Evolutionary conservation across 2,797 vertebrate species (phyloP).

Genomic region (Poeciliopsis turneri): DNA sequence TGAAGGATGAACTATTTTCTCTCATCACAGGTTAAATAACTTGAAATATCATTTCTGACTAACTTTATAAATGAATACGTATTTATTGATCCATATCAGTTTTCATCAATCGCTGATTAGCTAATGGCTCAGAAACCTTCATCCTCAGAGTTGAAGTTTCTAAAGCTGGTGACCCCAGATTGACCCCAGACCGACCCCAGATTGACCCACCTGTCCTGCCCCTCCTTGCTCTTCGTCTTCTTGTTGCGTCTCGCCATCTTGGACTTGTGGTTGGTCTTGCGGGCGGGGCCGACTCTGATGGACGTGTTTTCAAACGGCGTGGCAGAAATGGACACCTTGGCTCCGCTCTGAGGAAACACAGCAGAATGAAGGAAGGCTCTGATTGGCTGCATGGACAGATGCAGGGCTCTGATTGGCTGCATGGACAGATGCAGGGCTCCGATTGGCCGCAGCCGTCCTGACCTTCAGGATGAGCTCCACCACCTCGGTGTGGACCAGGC

Average conservation of each 20-base stretch:
- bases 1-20: too few relatives aligned
- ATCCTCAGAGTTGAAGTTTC: background rate
- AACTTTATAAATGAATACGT: too few relatives aligned
- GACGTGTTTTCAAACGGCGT: conserved; percentile 97
- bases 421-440: background rate
- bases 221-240: conserved; percentile 90
- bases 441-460: background rate
- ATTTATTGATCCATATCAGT: background rate
- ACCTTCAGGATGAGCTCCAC: conserved; percentile 98
- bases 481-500: conserved; percentile 96
- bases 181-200: too few relatives aligned
- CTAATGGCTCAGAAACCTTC: background rate
- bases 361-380: background rate
- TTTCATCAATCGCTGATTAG: background rate
- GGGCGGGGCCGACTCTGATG: conserved; percentile 94
- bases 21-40: too few relatives aligned
- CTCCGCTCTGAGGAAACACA: conserved; percentile 85
- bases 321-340: conserved; percentile 93
- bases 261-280: conserved; percentile 90
- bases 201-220: conserved; percentile 87
- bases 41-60: too few relatives aligned
- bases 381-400: background rate
- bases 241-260: conserved; percentile 97
- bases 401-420: background rate
- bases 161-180: background rate